phyloP scores from a whole-genome alignment of 30 jellyfish, hydroid and myxozoan genomes.

The Sanderia malayensis region DNA sequence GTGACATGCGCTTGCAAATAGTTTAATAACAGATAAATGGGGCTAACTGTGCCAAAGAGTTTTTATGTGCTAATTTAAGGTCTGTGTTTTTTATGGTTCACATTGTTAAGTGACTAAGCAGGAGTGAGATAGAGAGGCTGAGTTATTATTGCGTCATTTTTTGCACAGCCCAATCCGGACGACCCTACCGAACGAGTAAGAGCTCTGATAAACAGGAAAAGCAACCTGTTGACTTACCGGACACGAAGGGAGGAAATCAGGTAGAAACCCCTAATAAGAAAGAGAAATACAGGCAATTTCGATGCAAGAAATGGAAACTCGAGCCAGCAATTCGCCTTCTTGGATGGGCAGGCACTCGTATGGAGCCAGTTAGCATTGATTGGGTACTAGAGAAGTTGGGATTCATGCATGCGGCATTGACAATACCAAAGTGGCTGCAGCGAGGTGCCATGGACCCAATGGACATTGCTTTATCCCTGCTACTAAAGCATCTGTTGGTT shows the following conservation, averaged over 20 bases:
- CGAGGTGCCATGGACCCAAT: slow-evolving; percentile 98
- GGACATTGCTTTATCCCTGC: slow-evolving; percentile 72
- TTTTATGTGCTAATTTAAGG: too few relatives aligned
- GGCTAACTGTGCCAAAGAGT: too few relatives aligned
- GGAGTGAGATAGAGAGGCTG: too few relatives aligned
- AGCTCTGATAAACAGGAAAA: slow-evolving; percentile 21
- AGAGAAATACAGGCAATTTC: slow-evolving; percentile 88
- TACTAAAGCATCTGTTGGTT: slow-evolving; percentile 64
- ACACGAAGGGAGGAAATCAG: slow-evolving; percentile 28
- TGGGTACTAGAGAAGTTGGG: slow-evolving; percentile 99
- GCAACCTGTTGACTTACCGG: slow-evolving; percentile 9
- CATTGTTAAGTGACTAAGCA: too few relatives aligned
- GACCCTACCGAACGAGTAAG: slow-evolving; percentile 43
- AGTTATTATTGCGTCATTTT: too few relatives aligned
- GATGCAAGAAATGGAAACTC: slow-evolving; percentile 86
- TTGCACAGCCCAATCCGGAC: slow-evolving; percentile 41
- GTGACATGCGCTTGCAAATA: too few relatives aligned
- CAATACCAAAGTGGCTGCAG: slow-evolving; percentile 97
- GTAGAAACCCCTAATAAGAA: slow-evolving; percentile 61
- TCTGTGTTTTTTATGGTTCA: too few relatives aligned
- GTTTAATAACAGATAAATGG: too few relatives aligned
- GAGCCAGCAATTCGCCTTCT: slow-evolving; percentile 93
- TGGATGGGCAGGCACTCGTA: slow-evolving; percentile 97
- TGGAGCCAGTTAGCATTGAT: slow-evolving; percentile 98
- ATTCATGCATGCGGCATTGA: slow-evolving; percentile 85